These are phyloP conservation scores for Halichoerus grypus DNA, from an alignment of 2,113 vertebrate species.

Conservation along the genomic window DNA sequence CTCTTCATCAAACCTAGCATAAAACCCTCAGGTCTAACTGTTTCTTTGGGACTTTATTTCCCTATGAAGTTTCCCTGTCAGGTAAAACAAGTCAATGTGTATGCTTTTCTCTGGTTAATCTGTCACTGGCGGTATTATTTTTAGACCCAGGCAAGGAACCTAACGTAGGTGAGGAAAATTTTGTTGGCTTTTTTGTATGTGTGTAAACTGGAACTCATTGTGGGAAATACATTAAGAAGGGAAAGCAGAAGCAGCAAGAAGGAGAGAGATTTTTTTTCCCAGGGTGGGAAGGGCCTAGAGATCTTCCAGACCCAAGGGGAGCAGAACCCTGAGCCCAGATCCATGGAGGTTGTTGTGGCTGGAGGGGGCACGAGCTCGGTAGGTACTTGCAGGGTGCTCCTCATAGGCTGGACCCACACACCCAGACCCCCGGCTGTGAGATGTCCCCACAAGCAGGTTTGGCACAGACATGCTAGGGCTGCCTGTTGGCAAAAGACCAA, in stretches of 20 bases:
- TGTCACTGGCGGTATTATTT: not conserved
- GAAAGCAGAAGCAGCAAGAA: not conserved
- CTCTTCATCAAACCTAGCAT: not conserved
- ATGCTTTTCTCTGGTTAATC: not conserved
- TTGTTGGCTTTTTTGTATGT: not conserved
- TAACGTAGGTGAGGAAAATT: not conserved
- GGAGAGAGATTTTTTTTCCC: not conserved
- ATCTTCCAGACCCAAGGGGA: not conserved
- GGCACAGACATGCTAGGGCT: not conserved
- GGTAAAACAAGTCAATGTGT: not conserved
- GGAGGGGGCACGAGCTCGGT: not conserved
- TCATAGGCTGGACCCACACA: not conserved
- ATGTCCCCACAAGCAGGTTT: not conserved
- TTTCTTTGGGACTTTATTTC: not conserved
- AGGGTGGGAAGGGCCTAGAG: not conserved
- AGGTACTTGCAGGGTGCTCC: not conserved
- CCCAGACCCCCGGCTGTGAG: not conserved
- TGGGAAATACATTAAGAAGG: not conserved
- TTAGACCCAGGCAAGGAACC: not conserved
- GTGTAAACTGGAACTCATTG: not conserved
- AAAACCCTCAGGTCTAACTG: not conserved
- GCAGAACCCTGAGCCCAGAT: not conserved
- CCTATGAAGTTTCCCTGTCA: not conserved
- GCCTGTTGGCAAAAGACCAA: slow-evolving; percentile 1
- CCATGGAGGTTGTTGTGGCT: not conserved